Base-by-base conservation (phyloP, 2,113 vertebrate genomes). In the Hemibagrus wyckioides region DNA sequence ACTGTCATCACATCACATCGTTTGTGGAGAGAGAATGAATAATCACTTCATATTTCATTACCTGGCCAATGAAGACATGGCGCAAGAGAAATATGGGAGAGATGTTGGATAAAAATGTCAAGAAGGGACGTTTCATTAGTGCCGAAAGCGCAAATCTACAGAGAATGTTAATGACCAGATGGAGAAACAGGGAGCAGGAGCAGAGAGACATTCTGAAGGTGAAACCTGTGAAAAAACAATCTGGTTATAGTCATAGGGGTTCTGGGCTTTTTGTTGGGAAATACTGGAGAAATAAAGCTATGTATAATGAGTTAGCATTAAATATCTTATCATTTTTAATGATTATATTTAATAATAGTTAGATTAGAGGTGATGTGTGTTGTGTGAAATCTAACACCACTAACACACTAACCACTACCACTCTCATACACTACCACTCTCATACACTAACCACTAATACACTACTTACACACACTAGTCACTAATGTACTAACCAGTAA, bases 1-100 rank as follows among this genome's bases (percentile, higher is more conserved):
- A 77, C 54, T 87, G 85, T 87, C 81, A 80, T 82, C 80, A n/a
- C 81, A 80, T 82, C 73, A 36, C n/a, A 75, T 57, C n/a, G 33
- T 52, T 19, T 13, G 48, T 65, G 57, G 25, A 17, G 79, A 81
- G 79, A 81, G 54, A 39, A 80, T 25, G 25, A 79, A 57, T 87
- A 82, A 89, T 82, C 83, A 52, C 57, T 41, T 15, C 30, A 41
- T 52, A 48, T 81, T 36, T 69, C 44, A 25, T 69, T 28, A 41
- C 69, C 54, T 11, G 25, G 41, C 52, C 56, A 63, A 76, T 56
- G n/a, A 73, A 61, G 28, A 61, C 17, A n/a, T n/a, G n/a, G 36
- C 19, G 52, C 8, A n/a, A 56, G 80, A 63, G 69, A 2, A 81
- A 54, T 69, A 63, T 56, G 21, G 50, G 33, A 39, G 39, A 80